Evolutionary conservation across 1,140 invertebrate species (phyloP).

Genomic region (Bombus polaris): DNA sequence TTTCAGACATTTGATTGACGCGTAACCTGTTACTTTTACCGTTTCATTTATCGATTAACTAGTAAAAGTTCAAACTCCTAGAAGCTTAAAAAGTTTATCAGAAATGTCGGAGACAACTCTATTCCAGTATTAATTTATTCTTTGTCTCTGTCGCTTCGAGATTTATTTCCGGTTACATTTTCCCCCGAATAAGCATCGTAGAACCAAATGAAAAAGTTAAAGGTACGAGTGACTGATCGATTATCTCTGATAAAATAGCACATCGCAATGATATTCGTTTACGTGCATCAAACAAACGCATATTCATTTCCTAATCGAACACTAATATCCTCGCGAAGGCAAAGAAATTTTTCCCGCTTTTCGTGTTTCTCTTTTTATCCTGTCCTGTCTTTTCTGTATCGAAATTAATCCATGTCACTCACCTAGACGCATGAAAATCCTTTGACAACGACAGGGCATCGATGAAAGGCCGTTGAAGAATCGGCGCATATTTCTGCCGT

Average conservation of each 20-base stretch:
- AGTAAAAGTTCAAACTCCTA: neutral
- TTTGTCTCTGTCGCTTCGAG: neutral
- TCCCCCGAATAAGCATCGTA: neutral
- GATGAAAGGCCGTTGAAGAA: constrained; percentile 59
- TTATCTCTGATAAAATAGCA: neutral
- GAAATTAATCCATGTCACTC: constrained; percentile 54
- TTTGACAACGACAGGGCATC: constrained; percentile 40
- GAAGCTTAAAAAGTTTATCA: neutral
- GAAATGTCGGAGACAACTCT: neutral
- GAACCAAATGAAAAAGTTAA: neutral
- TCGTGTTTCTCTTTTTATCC: neutral
- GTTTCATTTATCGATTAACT: neutral
- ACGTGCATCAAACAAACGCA: neutral
- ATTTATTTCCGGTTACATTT: neutral
- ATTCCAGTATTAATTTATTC: neutral
- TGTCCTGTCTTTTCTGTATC: neutral
- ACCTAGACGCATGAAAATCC: constrained; percentile 32
- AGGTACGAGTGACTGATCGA: neutral
- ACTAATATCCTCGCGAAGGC: neutral
- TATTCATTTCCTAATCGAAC: neutral
- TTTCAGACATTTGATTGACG: neutral
- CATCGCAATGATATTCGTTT: neutral
- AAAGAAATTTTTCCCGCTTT: neutral
- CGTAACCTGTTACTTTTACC: neutral
- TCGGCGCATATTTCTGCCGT: constrained; percentile 55